These are phyloP conservation scores for Cephalopholis sonnerati DNA, from an alignment of 2,113 vertebrate genomes.

Conservation along the genomic window DNA sequence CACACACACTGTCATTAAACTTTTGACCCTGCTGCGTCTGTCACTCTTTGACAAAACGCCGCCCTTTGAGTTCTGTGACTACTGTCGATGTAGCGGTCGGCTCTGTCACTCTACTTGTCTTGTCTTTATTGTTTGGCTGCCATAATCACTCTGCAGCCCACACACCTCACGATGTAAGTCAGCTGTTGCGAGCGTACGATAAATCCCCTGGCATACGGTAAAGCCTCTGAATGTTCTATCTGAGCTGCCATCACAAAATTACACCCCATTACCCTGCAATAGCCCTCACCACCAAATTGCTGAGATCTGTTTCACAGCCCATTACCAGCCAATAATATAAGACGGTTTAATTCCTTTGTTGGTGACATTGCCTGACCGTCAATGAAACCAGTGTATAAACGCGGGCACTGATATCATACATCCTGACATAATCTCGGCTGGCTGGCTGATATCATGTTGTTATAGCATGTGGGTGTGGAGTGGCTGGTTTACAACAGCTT, in stretches of 20 bases:
- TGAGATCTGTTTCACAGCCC: slow-evolving; percentile 66
- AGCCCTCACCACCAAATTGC: slow-evolving; percentile 45
- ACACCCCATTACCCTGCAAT: slow-evolving; percentile 64
- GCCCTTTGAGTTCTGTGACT: slow-evolving; percentile 53
- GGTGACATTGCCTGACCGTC: slow-evolving; percentile 33
- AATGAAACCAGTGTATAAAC: slow-evolving; percentile 12
- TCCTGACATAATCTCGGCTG: slow-evolving; percentile 33
- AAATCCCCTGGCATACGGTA: slow-evolving; percentile 1
- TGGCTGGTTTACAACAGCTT: slow-evolving; percentile 66
- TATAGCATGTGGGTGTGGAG: slow-evolving; percentile 50
- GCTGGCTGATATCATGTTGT: slow-evolving; percentile 65
- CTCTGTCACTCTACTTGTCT: slow-evolving; percentile 56
- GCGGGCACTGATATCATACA: slow-evolving; percentile 29
- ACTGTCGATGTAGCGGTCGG: slow-evolving; percentile 53
- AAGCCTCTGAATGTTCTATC: slow-evolving; percentile 46
- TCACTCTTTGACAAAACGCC: slow-evolving; percentile 56
- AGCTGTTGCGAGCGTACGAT: slow-evolving; percentile 21
- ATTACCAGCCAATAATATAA: slow-evolving; percentile 57
- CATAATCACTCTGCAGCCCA: slow-evolving; percentile 5
- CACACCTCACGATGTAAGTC: slow-evolving; percentile 43
- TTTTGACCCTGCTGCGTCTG: slow-evolving; percentile 73
- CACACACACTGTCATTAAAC: slow-evolving; percentile 67
- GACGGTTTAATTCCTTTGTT: slow-evolving; percentile 50
- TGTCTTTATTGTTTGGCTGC: slow-evolving; percentile 54
- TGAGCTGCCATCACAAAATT: slow-evolving; percentile 55